Evolutionary conservation across 1,140 invertebrate species (phyloP).

Genomic region (Calephelis nemesis): DNA sequence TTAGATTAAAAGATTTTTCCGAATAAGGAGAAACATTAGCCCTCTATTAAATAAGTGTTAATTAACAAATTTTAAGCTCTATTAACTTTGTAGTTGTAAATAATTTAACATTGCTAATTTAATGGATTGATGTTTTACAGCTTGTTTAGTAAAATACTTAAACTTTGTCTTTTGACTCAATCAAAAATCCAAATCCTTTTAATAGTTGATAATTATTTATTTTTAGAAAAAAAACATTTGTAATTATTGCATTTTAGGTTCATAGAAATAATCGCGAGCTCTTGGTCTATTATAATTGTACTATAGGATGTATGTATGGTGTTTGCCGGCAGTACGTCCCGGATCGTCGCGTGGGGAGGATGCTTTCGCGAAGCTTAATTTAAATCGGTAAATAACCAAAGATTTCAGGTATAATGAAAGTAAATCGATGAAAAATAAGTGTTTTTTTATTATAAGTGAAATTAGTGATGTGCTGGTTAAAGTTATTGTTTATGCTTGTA

Average conservation of each 20-base stretch:
- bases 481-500: slow-evolving; percentile 43
- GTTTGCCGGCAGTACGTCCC: slow-evolving; percentile 19
- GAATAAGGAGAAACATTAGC: no score
- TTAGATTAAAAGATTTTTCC: no score
- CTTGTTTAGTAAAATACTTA: no score
- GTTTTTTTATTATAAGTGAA: slow-evolving; percentile 29
- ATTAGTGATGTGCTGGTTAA: slow-evolving; percentile 54
- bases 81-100: no score
- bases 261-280: not conserved
- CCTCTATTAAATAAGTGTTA: no score
- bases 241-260: not conserved
- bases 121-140: no score
- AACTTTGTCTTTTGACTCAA: no score
- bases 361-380: slow-evolving; percentile 14
- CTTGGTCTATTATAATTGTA: not conserved
- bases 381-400: slow-evolving; percentile 25
- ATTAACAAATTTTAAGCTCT: no score
- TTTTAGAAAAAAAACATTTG: no score
- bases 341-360: slow-evolving; percentile 26
- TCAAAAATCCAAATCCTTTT: no score
- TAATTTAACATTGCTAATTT: no score
- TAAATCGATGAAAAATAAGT: slow-evolving; percentile 22
- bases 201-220: no score
- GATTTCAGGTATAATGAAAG: slow-evolving; percentile 28
- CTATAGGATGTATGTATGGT: slow-evolving; percentile 9